Evolutionary conservation across 2,888 invertebrate genomes (phyloP).

Genomic region (Chalcis sispes): DNA sequence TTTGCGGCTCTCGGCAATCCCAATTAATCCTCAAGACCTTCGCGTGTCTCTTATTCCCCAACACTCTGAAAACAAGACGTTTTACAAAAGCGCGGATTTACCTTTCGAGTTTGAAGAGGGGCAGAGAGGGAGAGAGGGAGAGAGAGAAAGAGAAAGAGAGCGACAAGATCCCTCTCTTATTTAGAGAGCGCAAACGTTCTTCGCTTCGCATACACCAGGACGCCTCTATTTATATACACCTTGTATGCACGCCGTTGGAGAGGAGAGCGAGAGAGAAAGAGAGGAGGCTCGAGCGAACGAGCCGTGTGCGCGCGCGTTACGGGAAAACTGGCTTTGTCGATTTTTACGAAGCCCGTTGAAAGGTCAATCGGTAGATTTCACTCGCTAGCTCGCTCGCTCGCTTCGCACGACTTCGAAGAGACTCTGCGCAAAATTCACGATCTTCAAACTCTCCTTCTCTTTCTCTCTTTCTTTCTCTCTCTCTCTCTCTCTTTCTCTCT

Average conservation of each 20-base stretch:
- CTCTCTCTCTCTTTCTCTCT: not conserved
- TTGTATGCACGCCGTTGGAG: slow-evolving; percentile 4
- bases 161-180: slow-evolving; percentile 9
- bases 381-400: slow-evolving; percentile 67
- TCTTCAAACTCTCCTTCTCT: slow-evolving; percentile 1
- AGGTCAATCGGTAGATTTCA: slow-evolving; percentile 75
- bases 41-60: too few relatives aligned
- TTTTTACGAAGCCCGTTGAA: slow-evolving; percentile 66
- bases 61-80: too few relatives aligned
- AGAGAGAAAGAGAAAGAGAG: not conserved
- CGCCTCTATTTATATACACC: slow-evolving; percentile 53
- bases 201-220: slow-evolving; percentile 8
- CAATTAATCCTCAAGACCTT: too few relatives aligned
- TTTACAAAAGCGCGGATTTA: too few relatives aligned
- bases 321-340: slow-evolving; percentile 69
- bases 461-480: slow-evolving; percentile 2
- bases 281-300: slow-evolving; percentile 3
- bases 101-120: slow-evolving; percentile 29
- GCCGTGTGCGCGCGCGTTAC: slow-evolving; percentile 50
- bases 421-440: slow-evolving; percentile 30
- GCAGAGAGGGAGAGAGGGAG: too few relatives aligned
- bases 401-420: slow-evolving; percentile 64
- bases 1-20: too few relatives aligned
- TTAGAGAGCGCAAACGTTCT: slow-evolving; percentile 32
- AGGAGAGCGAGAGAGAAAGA: not conserved